phyloP scores from a whole-genome alignment of 2,888 invertebrate genomes.

The Cinara cedri region DNA sequence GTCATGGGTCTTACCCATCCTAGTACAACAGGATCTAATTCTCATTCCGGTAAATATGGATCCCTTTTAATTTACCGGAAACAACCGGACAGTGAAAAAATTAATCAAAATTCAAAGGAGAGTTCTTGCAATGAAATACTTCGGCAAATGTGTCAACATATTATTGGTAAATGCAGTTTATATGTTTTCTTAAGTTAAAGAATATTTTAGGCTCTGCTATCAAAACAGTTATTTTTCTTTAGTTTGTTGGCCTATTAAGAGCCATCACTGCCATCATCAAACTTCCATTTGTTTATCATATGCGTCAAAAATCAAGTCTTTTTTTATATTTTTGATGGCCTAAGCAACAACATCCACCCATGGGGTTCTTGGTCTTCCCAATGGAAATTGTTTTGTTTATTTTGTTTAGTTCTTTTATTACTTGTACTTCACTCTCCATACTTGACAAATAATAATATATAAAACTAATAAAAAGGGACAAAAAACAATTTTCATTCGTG shows the following conservation, averaged over 20 bases:
- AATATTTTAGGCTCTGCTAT: not conserved
- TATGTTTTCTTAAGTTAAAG: not conserved
- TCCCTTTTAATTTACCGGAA: constrained; percentile 76
- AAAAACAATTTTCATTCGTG: no score
- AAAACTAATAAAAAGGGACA: no score
- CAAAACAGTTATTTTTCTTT: not conserved
- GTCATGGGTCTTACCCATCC: constrained; percentile 83
- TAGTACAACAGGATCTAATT: constrained; percentile 61
- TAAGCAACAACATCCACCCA: not conserved
- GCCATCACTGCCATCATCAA: no score
- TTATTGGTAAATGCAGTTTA: constrained; percentile 71
- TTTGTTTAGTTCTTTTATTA: not conserved
- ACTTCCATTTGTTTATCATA: no score
- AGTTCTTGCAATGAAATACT: constrained; percentile 65
- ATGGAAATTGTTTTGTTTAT: no score
- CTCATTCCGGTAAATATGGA: constrained; percentile 78
- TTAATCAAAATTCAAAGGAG: constrained; percentile 40
- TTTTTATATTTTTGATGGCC: constrained; percentile 2
- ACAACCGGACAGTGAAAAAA: constrained; percentile 62
- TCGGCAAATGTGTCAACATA: constrained; percentile 86
- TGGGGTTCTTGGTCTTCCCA: constrained; percentile 8
- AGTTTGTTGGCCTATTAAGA: not conserved
- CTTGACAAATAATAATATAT: no score
- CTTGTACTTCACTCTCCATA: not conserved
- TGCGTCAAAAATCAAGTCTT: not conserved